Percentiles rank a stretch among this genome's conserved stretches.
Evolutionary conservation across 2,888 invertebrate genomes (phyloP).

Genomic region (Prenolepis imparis): DNA sequence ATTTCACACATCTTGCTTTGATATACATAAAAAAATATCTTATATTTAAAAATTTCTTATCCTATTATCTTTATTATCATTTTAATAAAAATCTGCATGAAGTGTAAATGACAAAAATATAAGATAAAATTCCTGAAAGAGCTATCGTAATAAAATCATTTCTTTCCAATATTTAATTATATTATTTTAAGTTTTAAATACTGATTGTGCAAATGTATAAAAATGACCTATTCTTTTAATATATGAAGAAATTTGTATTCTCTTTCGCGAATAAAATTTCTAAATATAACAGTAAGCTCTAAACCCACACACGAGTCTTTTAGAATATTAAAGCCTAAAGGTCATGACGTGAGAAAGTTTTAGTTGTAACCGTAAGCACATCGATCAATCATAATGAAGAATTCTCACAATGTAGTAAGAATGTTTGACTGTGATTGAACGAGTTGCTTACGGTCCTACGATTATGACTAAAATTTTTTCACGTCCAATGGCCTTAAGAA

Average conservation of each 20-base stretch:
- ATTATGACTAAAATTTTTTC: too few species aligned
- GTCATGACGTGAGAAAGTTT: too few species aligned
- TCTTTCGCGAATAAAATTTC: background rate
- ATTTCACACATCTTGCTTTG: background rate
- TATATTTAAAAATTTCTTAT: slow-evolving; percentile 18
- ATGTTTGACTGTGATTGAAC: too few species aligned
- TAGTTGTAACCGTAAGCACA: too few species aligned
- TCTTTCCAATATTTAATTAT: background rate
- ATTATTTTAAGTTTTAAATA: background rate
- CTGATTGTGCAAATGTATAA: background rate
- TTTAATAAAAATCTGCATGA: background rate
- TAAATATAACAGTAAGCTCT: background rate
- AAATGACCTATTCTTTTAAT: background rate
- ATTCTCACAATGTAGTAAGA: too few species aligned
- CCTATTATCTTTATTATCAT: background rate
- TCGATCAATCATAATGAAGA: too few species aligned
- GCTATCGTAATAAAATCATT: background rate
- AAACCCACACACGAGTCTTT: background rate
- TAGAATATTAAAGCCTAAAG: background rate
- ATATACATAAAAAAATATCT: background rate
- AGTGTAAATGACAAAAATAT: background rate
- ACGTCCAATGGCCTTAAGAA: background rate
- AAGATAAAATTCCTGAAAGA: background rate
- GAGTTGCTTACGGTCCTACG: too few species aligned
- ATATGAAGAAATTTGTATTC: background rate